Conservation (phyloP, 1,140 invertebrate genomes). For the Lepidurus apus region DNA sequence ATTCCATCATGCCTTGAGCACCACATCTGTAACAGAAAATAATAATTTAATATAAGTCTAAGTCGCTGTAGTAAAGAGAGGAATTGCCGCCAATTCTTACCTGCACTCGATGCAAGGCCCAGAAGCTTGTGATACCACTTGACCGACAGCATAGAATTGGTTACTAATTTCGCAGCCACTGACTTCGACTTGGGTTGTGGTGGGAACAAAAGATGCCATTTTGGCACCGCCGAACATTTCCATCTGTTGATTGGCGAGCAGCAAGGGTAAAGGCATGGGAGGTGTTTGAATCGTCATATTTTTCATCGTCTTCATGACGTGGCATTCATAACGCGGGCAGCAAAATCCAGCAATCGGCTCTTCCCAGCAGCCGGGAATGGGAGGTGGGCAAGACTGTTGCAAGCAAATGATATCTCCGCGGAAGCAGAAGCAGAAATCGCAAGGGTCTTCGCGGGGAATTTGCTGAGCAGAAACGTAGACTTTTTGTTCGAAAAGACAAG, state of each 20-base stretch:
- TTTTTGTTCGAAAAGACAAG: constrained; percentile 83
- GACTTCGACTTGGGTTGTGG: constrained; percentile 35
- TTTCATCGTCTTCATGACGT: constrained; percentile 65
- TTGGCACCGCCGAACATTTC: constrained; percentile 22
- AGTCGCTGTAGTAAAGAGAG: neutral
- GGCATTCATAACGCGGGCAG: constrained; percentile 89
- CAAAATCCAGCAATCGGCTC: constrained; percentile 89
- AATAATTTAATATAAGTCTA: constrained; percentile 30
- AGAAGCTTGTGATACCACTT: constrained; percentile 72
- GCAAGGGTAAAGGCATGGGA: constrained; percentile 45
- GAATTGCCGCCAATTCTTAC: constrained; percentile 56
- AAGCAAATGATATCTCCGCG: constrained; percentile 90
- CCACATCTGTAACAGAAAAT: constrained; percentile 63
- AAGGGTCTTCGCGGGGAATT: constrained; percentile 86
- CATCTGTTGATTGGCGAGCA: constrained; percentile 31
- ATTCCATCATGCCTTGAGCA: constrained; percentile 84
- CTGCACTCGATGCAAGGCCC: constrained; percentile 86
- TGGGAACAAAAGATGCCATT: constrained; percentile 22
- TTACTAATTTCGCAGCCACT: constrained; percentile 75
- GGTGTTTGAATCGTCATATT: constrained; percentile 68
- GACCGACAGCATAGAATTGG: constrained; percentile 72
- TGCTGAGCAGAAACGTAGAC: constrained; percentile 90
- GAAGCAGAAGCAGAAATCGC: constrained; percentile 96
- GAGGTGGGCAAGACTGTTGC: constrained; percentile 89
- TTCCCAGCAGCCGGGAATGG: constrained; percentile 80